A percentile compares a stretch with the other conserved stretches of the same genome.
These are phyloP conservation scores for Entomyzon cyanotis DNA, from an alignment of 2,113 vertebrate genomes.

Conservation along the genomic window DNA sequence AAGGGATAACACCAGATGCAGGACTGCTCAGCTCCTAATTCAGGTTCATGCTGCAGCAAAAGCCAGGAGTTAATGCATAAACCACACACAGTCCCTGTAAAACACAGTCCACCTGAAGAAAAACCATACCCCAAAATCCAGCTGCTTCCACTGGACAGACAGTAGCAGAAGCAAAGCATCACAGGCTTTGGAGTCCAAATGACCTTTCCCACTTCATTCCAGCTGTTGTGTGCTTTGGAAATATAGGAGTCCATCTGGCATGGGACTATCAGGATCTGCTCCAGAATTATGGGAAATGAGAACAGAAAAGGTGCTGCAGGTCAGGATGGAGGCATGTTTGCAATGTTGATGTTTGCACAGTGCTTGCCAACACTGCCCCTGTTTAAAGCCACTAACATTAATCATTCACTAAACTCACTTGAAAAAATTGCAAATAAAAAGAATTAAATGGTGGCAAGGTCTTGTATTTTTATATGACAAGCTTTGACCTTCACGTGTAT, in stretches of 20 bases:
- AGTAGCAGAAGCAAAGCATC: background rate
- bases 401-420: constrained; percentile 37
- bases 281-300: background rate
- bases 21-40: background rate
- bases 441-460: background rate
- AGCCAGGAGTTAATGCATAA: background rate
- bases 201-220: background rate
- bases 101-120: background rate
- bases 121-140: background rate
- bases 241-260: background rate
- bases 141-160: background rate
- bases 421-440: constrained; percentile 34
- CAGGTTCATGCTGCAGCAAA: background rate
- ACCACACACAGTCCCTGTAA: background rate
- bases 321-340: background rate
- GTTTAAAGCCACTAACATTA: constrained; percentile 19
- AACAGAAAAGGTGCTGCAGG: constrained; percentile 26
- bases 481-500: constrained; percentile 17
- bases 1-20: background rate
- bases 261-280: background rate
- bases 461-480: constrained; percentile 18
- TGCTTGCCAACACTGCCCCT: background rate
- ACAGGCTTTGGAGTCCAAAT: background rate
- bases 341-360: constrained; percentile 24
- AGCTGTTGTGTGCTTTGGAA: background rate